Conservation (phyloP, 2,797 vertebrate species). For the Meda fulgida region DNA sequence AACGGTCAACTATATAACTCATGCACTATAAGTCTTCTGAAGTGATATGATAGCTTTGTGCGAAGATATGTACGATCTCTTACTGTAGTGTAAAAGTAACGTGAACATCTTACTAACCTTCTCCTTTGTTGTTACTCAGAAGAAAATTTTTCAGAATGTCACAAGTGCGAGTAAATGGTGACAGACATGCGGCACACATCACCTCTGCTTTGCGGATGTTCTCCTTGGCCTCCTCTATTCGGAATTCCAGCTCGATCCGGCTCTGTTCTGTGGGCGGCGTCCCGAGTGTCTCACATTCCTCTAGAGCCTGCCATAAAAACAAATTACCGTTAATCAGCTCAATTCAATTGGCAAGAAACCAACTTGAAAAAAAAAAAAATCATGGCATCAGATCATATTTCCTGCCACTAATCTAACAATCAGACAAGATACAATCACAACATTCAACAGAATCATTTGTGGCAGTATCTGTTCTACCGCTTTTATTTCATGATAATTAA, state of each 20-base stretch:
- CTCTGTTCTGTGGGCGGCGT: constrained; percentile 87
- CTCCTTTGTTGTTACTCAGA: neutral
- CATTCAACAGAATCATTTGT: neutral
- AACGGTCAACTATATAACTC: neutral
- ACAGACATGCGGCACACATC: neutral
- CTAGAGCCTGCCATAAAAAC: constrained; percentile 79
- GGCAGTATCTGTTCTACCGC: neutral
- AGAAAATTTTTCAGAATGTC: neutral
- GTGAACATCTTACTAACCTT: neutral
- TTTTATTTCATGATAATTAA: neutral
- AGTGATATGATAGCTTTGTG: no score
- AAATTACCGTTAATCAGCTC: constrained; percentile 18
- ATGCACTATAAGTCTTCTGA: neutral
- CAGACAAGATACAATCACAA: neutral
- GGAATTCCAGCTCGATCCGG: constrained; percentile 90
- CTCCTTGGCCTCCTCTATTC: constrained; percentile 93
- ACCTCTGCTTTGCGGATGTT: constrained; percentile 96
- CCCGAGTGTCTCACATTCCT: constrained; percentile 91
- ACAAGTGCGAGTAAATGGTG: neutral
- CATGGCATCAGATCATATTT: neutral
- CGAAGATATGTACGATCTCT: neutral
- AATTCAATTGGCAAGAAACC: constrained; percentile 3
- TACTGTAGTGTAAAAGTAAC: neutral
- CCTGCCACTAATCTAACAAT: neutral
- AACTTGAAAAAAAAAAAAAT: neutral